A percentile compares a stretch with the other conserved stretches of the same genome.
These are phyloP conservation scores for Anolis sagrei DNA, from an alignment of 2,113 vertebrate genomes.

Conservation along the genomic window DNA sequence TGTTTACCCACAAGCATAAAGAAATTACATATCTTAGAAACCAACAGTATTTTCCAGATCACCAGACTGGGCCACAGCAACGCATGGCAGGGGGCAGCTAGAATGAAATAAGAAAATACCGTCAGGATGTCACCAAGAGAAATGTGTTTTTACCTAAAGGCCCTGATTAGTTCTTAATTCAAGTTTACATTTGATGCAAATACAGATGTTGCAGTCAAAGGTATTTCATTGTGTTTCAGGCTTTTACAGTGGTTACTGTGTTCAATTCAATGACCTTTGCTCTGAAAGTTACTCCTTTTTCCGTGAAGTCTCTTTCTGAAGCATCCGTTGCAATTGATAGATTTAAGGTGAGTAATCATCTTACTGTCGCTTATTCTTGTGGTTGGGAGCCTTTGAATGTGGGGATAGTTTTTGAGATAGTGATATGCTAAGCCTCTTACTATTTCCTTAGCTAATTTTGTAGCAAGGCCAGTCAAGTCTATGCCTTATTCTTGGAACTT, in stretches of 20 bases:
- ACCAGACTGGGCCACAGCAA: too few relatives aligned
- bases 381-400: background rate
- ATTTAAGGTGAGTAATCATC: conserved; percentile 84
- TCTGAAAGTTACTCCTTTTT: conserved; percentile 93
- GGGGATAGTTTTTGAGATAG: background rate
- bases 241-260: conserved; percentile 94
- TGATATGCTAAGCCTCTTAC: background rate
- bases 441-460: background rate
- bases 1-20: too few relatives aligned
- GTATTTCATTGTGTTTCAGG: conserved; percentile 72
- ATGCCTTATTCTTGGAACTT: too few relatives aligned
- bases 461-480: background rate
- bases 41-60: too few relatives aligned
- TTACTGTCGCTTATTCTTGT: background rate
- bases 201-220: background rate
- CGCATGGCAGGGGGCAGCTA: too few relatives aligned
- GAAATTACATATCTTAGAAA: too few relatives aligned
- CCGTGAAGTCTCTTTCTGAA: conserved; percentile 92
- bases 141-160: background rate
- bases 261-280: conserved; percentile 98
- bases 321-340: conserved; percentile 90
- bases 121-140: background rate
- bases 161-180: background rate
- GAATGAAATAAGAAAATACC: too few relatives aligned
- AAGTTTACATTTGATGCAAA: background rate